A percentile compares a stretch with the other conserved stretches of the same genome.
Evolutionary conservation across 2,797 vertebrate species (phyloP).

Genomic region (Lepilemur septentrionalis): DNA sequence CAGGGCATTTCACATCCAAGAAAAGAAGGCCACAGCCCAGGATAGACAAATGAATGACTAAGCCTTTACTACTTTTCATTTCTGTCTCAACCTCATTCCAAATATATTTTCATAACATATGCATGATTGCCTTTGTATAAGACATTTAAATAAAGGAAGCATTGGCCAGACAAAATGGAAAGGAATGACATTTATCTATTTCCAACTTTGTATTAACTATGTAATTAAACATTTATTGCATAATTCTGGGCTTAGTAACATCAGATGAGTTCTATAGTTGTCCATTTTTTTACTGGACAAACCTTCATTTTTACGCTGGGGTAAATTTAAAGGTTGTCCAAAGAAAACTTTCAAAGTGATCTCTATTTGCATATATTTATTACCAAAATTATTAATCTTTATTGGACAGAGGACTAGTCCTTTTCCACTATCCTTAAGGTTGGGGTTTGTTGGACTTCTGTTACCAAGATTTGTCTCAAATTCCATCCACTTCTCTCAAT

Average conservation of each 20-base stretch:
- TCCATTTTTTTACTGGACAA: neutral
- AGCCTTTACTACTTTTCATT: neutral
- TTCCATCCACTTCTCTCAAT: neutral
- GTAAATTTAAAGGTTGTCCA: neutral
- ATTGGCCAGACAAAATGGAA: neutral
- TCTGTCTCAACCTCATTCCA: neutral
- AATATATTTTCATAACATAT: neutral
- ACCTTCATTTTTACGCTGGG: neutral
- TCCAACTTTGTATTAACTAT: neutral
- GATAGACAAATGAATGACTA: neutral
- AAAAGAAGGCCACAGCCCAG: neutral
- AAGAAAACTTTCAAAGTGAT: neutral
- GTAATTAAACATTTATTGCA: neutral
- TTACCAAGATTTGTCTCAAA: slow-evolving; percentile 30
- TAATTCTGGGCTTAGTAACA: neutral
- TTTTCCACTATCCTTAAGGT: neutral
- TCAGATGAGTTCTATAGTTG: neutral
- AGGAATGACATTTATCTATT: neutral
- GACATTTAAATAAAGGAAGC: slow-evolving; percentile 8
- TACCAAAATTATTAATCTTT: neutral
- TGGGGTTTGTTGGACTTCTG: neutral
- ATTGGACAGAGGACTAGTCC: neutral
- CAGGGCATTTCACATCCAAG: neutral
- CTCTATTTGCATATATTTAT: neutral
- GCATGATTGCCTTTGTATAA: neutral